These are phyloP conservation scores for Drosophila simulans DNA, from an alignment of 1,140 invertebrate species.

Conservation along the genomic window DNA sequence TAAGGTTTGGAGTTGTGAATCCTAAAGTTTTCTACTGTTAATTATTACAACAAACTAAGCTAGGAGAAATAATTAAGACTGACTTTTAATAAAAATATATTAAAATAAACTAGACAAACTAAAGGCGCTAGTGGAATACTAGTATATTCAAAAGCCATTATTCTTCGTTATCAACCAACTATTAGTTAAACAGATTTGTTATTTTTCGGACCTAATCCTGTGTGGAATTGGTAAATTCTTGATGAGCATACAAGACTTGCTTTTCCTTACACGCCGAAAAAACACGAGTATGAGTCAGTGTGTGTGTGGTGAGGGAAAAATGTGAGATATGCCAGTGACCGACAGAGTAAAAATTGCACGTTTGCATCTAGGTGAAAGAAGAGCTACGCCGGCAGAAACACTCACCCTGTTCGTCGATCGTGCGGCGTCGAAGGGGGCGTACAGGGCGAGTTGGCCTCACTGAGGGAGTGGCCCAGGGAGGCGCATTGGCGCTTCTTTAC, in stretches of 20 bases:
- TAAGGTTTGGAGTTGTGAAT: too few species aligned
- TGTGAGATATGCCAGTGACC: slow-evolving; percentile 33
- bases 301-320: slow-evolving; percentile 8
- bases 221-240: not conserved
- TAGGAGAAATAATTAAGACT: too few species aligned
- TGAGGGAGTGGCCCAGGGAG: slow-evolving; percentile 80
- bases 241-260: slow-evolving; percentile 25
- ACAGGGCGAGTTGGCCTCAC: slow-evolving; percentile 83
- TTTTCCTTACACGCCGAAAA: slow-evolving; percentile 11
- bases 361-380: slow-evolving; percentile 37
- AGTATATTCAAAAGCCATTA: too few species aligned
- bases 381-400: slow-evolving; percentile 16
- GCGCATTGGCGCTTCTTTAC: slow-evolving; percentile 84
- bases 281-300: slow-evolving; percentile 29
- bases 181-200: too few species aligned
- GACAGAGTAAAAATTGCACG: slow-evolving; percentile 23
- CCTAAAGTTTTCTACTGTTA: too few species aligned
- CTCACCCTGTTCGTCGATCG: slow-evolving; percentile 82
- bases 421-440: slow-evolving; percentile 84
- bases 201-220: not conserved
- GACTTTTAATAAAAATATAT: too few species aligned
- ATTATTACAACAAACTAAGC: too few species aligned
- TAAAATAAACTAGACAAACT: too few species aligned
- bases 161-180: too few species aligned
- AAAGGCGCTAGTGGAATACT: too few species aligned